Percentiles rank a stretch among this genome's conserved stretches.
Evolutionary conservation across 2,797 vertebrate species (phyloP).

Genomic region (Lemur catta): DNA sequence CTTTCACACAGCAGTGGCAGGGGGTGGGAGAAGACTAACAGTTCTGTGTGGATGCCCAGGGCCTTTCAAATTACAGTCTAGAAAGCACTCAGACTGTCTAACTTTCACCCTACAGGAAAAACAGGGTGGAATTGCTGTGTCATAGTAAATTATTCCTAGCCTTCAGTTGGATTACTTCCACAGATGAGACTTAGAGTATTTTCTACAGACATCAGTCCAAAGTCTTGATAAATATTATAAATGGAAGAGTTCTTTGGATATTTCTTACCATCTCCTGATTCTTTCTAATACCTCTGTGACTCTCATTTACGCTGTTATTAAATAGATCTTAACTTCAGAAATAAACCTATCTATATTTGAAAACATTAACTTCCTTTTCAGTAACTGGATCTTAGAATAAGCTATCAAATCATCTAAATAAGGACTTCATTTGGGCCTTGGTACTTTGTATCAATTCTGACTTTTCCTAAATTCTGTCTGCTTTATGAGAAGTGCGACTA

Average conservation of each 20-base stretch:
- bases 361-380: not conserved
- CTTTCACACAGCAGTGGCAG: not conserved
- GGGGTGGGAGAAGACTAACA: not conserved
- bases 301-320: not conserved
- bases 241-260: not conserved
- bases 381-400: not conserved
- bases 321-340: not conserved
- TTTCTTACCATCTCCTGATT: not conserved
- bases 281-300: not conserved
- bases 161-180: not conserved
- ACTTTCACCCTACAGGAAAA: not conserved
- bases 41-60: not conserved
- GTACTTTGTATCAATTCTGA: not conserved
- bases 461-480: not conserved
- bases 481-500: not conserved
- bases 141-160: conserved; percentile 7
- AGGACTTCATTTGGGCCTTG: not conserved
- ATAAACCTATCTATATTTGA: not conserved
- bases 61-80: conserved; percentile 39
- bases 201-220: not conserved
- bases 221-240: not conserved
- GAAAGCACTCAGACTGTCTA: not conserved
- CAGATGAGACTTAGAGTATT: not conserved
- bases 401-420: not conserved
- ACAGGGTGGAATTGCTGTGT: not conserved